Conservation (phyloP, 53 echinoderm and acorn worm genomes). For the Patiria pectinifera region DNA sequence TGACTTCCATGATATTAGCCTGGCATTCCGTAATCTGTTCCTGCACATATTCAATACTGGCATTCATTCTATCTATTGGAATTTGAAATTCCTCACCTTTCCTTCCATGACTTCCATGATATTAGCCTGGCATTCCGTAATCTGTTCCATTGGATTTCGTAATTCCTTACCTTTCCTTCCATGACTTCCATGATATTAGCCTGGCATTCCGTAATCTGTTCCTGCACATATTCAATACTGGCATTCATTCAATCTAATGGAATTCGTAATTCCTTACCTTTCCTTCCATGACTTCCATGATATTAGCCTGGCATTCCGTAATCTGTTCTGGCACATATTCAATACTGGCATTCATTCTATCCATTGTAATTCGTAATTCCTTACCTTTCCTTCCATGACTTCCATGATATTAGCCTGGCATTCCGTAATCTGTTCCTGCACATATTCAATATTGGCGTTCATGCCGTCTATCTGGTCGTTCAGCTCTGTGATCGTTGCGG, state of each 20-base stretch:
- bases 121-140: constrained; percentile 89
- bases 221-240: constrained; percentile 78
- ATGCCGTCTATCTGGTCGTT: constrained; percentile 88
- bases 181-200: constrained; percentile 92
- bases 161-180: constrained; percentile 89
- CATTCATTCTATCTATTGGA: constrained; percentile 83
- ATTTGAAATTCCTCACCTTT: constrained; percentile 73
- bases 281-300: constrained; percentile 97
- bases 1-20: constrained; percentile 91
- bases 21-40: constrained; percentile 95
- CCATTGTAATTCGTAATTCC: constrained; percentile 49
- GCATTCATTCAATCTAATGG: too few species aligned
- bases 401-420: constrained; percentile 96
- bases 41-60: constrained; percentile 86
- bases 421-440: constrained; percentile 86
- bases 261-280: constrained; percentile 72
- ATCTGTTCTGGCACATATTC: constrained; percentile 87
- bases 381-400: constrained; percentile 97
- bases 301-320: constrained; percentile 88
- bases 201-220: constrained; percentile 95
- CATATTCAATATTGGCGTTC: constrained; percentile 87
- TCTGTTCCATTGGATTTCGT: constrained; percentile 81
- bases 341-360: constrained; percentile 34
- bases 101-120: constrained; percentile 98
- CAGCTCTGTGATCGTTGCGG: constrained; percentile 58